Percentiles rank a stretch among this genome's conserved stretches.
phyloP scores from a whole-genome alignment of 2,113 vertebrate species.

The Coreoperca whiteheadi region DNA sequence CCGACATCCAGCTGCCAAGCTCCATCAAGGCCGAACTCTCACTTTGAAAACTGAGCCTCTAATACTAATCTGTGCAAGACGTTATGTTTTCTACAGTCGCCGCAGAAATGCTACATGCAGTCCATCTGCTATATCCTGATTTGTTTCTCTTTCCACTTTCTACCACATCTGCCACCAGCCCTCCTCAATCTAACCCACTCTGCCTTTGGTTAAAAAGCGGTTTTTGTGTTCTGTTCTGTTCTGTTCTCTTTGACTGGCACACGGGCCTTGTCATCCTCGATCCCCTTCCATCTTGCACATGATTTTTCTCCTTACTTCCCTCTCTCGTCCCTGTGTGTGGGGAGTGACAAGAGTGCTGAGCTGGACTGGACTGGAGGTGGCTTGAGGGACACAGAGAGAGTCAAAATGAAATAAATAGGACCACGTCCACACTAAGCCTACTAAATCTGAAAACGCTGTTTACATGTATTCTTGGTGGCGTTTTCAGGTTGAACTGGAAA shows the following conservation, averaged over 20 bases:
- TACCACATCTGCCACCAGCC: not conserved
- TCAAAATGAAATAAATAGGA: not conserved
- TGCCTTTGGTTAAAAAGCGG: not conserved
- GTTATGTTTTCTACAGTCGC: not conserved
- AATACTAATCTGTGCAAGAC: not conserved
- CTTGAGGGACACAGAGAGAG: not conserved
- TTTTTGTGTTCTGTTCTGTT: not conserved
- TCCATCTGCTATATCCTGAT: not conserved
- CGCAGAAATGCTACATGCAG: not conserved
- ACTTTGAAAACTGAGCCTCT: not conserved
- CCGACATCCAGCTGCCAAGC: conserved; percentile 11
- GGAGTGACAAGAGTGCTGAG: too few relatives aligned
- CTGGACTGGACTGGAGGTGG: not conserved
- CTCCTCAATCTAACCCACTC: not conserved
- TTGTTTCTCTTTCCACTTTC: not conserved
- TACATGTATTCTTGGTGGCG: not conserved
- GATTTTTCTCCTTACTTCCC: not conserved
- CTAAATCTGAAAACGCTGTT: not conserved
- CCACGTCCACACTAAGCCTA: not conserved
- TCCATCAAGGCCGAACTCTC: conserved; percentile 2
- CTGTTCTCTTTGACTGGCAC: not conserved
- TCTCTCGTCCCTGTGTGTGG: not conserved
- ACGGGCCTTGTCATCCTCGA: not conserved
- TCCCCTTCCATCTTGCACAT: conserved; percentile 5
- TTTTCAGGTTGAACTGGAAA: not conserved